Percentiles rank a stretch among this genome's conserved stretches.
Evolutionary conservation across 2,797 vertebrate genomes (phyloP).

Genomic region (Nannoperca obscura): DNA sequence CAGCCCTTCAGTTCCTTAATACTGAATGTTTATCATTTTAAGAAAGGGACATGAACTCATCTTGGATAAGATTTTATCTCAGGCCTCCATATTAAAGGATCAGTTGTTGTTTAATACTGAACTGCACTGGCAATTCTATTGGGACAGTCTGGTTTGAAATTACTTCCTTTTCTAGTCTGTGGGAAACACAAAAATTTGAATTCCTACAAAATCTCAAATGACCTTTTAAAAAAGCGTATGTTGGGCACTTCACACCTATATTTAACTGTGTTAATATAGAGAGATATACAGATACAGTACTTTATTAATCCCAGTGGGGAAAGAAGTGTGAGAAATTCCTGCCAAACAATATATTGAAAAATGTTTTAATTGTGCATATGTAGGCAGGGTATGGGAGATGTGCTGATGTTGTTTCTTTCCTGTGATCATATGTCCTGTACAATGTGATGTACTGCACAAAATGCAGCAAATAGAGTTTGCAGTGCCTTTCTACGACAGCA

Average conservation of each 20-base stretch:
- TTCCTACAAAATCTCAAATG: not conserved
- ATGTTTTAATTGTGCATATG: not conserved
- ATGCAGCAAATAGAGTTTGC: not conserved
- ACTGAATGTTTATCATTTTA: slow-evolving; percentile 12
- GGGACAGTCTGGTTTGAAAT: not conserved
- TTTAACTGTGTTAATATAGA: not conserved
- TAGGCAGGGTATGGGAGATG: not conserved
- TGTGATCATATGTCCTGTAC: not conserved
- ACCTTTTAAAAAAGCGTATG: not conserved
- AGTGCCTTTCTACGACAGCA: not conserved
- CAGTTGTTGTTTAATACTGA: slow-evolving; percentile 21
- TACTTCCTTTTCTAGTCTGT: not conserved
- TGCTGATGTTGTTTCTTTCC: not conserved
- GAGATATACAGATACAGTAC: not conserved
- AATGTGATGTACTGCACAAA: not conserved
- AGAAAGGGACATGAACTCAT: slow-evolving; percentile 18
- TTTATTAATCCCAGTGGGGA: slow-evolving; percentile 1
- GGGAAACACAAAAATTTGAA: not conserved
- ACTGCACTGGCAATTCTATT: slow-evolving; percentile 11
- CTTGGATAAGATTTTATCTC: slow-evolving; percentile 13
- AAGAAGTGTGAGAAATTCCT: slow-evolving; percentile 10
- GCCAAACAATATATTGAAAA: not conserved
- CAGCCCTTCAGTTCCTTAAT: slow-evolving; percentile 6
- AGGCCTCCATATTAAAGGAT: slow-evolving; percentile 11
- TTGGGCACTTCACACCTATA: not conserved